Base-by-base conservation (phyloP, 1,140 invertebrate species). In the Drosophila grimshawi region DNA sequence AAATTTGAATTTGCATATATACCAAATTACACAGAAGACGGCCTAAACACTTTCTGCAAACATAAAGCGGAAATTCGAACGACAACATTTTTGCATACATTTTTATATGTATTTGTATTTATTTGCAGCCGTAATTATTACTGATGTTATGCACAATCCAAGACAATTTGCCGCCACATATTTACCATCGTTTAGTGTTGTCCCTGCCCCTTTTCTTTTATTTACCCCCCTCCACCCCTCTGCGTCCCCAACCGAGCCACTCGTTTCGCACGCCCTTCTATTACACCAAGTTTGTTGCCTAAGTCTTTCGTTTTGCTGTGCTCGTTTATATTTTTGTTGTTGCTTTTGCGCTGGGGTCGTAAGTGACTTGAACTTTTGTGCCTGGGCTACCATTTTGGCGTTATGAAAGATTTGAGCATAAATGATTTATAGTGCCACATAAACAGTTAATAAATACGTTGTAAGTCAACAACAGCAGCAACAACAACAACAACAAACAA, bases 401-500 rank as follows among this genome's bases (percentile, higher is more conserved):
- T 73, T 73, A 68, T 61, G 56, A 55, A 73, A 73, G 70, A 73
- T 73, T 43, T 56, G 48, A 27, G 56, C 29, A 32, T 52, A 62
- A 78, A 76, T 86, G 81, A 86, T 86, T 86, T 86, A 86, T 86
- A 19, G 51, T 52, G 66, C 78, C 30, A 53, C 62, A 57, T 76
- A 72, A 70, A 76, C 75, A 71, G 55, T 35, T 68, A 72, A 81
- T 83, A 78, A 86, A 81, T 86, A 64, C 62, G 61, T 78, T 78
- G 65, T 70, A 64, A 59, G 62, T 70, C 49, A 63, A 29, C 32
- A 41, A 29, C 5, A 48, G 19, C 5, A 48, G 19, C 19, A 46
- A 46, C 3, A 4, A n/a, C 45, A 19, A 48, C 11, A 19, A 27
- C 19, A 29, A 19, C 37, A 37, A 11, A 46, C 67, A 27, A 32